Base-by-base conservation (phyloP, 37 sponge, comb jelly and placozoan genomes). In the Oopsacas minuta region DNA sequence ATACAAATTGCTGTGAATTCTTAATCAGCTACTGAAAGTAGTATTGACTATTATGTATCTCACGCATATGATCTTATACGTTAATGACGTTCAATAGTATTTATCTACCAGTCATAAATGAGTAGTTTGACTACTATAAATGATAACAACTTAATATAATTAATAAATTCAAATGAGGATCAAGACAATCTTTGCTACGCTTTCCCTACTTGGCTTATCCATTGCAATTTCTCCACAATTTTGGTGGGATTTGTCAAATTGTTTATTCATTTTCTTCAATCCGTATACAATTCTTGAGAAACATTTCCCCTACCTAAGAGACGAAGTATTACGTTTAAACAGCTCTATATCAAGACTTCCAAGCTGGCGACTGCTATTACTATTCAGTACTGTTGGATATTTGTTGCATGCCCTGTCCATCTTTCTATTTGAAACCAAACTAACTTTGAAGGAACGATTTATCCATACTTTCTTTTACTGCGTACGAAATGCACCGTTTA, bases 361-460 rank as follows among this genome's bases (percentile, higher is more conserved):
- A 22, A 22, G 12, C 51, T 46, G 51, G 51, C 12, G 51, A 46
- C 51, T 46, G 12, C 17, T 46, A 12, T 46, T 46, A 17, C 12
- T 46, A 22, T 46, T 46, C 17, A 17, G 51, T 12, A 46, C 51
- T 46, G 51, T 46, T 46, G 51, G 17, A 22, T 46, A 46, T 46
- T 12, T 88, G 38, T 85, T 82, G 12, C 83, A 84, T 0, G 51
- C 37, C 23, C 23, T 91, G 23, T 84, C 82, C 83, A 86, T 81
- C 38, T 92, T 89, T 52, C 81, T 95, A 1, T 91, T 88, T 42
- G 37, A 46, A 22, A 12, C 89, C 10, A 86, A 89, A 36, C 87
- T 88, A 52, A 35, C 86, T 0, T 75, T 90, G 10, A 37, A 82
- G 85, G 0, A 36, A 8, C 53, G 97, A 25, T 37, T 91, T 0